Evolutionary conservation across 2,888 invertebrate species (phyloP).

Genomic region (Trichogramma dendrolimi): DNA sequence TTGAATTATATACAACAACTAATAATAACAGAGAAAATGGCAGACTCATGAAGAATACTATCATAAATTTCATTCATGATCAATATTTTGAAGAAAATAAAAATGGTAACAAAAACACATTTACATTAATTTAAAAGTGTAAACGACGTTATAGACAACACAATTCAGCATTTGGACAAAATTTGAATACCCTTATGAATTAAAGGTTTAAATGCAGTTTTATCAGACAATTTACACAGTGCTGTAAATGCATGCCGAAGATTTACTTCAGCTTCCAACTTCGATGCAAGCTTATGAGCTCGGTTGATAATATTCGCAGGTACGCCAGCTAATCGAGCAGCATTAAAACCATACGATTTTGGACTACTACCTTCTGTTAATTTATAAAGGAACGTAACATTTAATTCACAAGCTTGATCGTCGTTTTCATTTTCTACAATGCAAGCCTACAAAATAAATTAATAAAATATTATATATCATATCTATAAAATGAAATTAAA

Average conservation of each 20-base stretch:
- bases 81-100: too few relatives aligned
- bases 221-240: slow-evolving; percentile 36
- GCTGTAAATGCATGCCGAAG: slow-evolving; percentile 46
- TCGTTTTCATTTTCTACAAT: slow-evolving; percentile 89
- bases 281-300: slow-evolving; percentile 60
- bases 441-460: slow-evolving; percentile 68
- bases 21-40: too few relatives aligned
- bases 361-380: slow-evolving; percentile 86
- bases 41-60: too few relatives aligned
- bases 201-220: neutral
- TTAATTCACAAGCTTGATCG: slow-evolving; percentile 77
- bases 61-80: too few relatives aligned
- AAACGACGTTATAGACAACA: too few relatives aligned
- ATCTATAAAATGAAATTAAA: slow-evolving; percentile 3
- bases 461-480: neutral
- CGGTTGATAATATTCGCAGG: slow-evolving; percentile 64
- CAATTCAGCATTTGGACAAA: too few relatives aligned
- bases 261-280: slow-evolving; percentile 54
- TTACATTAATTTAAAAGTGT: too few relatives aligned
- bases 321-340: slow-evolving; percentile 87
- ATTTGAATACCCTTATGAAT: neutral
- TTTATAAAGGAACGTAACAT: slow-evolving; percentile 95
- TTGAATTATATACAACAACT: too few relatives aligned
- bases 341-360: slow-evolving; percentile 98
- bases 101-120: too few relatives aligned